phyloP scores from a whole-genome alignment of 2,113 vertebrate genomes.

The Empidonax alnorum region DNA sequence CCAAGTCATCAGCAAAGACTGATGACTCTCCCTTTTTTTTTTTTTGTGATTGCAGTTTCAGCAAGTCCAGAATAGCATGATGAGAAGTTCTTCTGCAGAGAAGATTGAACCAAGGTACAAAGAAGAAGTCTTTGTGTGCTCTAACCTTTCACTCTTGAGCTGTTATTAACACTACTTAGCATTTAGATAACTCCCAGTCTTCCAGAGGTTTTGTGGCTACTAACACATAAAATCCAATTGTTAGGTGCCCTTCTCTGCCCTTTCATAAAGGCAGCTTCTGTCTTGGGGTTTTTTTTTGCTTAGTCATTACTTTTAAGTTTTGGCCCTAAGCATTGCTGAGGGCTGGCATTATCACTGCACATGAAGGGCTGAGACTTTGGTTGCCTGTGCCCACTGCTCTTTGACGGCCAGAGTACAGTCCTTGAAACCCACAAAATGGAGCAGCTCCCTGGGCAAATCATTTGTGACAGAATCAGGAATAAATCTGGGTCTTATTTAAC shows the following conservation, averaged over 20 bases:
- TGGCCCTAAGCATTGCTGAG: not conserved
- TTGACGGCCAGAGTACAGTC: not conserved
- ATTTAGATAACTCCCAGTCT: not conserved
- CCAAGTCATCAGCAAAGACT: not conserved
- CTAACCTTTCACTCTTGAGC: not conserved
- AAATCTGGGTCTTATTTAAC: not conserved
- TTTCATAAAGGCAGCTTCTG: not conserved
- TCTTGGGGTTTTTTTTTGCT: not conserved
- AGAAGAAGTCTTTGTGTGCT: not conserved
- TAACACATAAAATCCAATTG: not conserved
- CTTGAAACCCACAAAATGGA: not conserved
- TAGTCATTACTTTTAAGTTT: not conserved
- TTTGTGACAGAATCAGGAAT: not conserved
- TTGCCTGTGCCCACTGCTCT: not conserved
- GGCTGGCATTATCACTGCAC: not conserved
- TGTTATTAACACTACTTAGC: not conserved
- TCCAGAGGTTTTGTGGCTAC: not conserved
- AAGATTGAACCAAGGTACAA: constrained; percentile 91
- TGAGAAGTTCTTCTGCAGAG: constrained; percentile 86
- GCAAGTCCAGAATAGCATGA: constrained; percentile 92
- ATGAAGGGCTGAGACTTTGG: not conserved
- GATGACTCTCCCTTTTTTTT: not conserved
- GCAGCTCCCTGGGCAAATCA: not conserved
- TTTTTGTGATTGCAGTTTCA: constrained; percentile 86
- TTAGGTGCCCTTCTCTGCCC: not conserved